A percentile compares a stretch with the other conserved stretches of the same genome.
Evolutionary conservation across 2,113 vertebrate species (phyloP).

Genomic region (Caretta caretta): DNA sequence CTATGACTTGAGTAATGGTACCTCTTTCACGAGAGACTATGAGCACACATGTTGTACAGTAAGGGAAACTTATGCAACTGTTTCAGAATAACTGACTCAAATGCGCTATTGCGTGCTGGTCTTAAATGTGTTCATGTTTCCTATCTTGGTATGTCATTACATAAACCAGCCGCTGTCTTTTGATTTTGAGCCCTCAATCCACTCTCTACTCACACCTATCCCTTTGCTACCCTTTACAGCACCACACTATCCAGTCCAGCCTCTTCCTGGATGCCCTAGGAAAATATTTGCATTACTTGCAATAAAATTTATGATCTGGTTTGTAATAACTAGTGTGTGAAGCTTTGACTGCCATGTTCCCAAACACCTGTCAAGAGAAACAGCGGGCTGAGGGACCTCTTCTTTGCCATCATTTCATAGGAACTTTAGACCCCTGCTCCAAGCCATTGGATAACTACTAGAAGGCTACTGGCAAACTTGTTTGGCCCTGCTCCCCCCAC

Average conservation of each 20-base stretch:
- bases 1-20: background rate
- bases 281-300: background rate
- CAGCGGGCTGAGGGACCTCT: background rate
- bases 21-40: background rate
- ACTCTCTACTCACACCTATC: background rate
- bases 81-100: background rate
- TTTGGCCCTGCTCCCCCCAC: background rate
- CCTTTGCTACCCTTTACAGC: background rate
- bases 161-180: background rate
- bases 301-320: background rate
- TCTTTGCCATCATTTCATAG: background rate
- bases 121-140: background rate
- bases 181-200: background rate
- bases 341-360: background rate
- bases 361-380: background rate
- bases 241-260: background rate
- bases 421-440: background rate
- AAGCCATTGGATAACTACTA: background rate
- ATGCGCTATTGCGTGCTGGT: background rate
- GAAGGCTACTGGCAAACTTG: background rate
- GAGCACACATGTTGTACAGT: background rate
- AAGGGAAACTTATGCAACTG: background rate
- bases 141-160: background rate
- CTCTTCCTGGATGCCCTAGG: background rate
- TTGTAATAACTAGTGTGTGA: background rate